These are phyloP conservation scores for Regulus satrapa DNA, from an alignment of 2,113 vertebrate genomes.

Conservation along the genomic window DNA sequence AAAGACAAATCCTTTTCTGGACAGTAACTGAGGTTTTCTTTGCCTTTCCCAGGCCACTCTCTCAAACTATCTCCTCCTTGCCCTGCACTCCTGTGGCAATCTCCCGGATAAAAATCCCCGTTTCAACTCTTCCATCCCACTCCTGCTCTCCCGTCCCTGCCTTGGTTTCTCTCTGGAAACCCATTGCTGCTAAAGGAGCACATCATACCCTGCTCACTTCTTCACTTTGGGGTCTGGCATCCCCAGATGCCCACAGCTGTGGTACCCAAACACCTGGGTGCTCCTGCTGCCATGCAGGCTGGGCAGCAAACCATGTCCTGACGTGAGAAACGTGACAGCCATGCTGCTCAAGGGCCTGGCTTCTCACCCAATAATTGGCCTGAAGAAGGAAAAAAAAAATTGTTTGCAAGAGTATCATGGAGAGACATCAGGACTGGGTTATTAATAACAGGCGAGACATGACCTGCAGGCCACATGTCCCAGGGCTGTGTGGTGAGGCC, in stretches of 20 bases:
- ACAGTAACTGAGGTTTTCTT: neutral
- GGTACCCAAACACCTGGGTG: neutral
- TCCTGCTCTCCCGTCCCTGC: neutral
- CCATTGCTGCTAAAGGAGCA: neutral
- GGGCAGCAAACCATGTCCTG: neutral
- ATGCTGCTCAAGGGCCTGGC: neutral
- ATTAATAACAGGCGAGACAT: neutral
- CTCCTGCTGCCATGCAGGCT: neutral
- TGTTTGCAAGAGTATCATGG: neutral
- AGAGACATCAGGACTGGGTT: neutral
- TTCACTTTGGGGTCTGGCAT: too few relatives aligned
- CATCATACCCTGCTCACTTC: neutral
- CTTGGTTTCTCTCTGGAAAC: neutral
- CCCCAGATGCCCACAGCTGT: neutral
- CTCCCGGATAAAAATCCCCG: neutral
- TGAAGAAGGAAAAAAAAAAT: constrained; percentile 6
- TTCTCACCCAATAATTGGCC: neutral
- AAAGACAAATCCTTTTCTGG: neutral
- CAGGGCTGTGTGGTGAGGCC: neutral
- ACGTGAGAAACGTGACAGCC: constrained; percentile 30
- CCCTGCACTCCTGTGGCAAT: neutral
- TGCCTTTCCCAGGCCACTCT: neutral
- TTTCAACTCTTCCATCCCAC: neutral
- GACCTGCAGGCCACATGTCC: constrained; percentile 4
- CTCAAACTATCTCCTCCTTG: neutral